Percentiles rank a stretch among this genome's conserved stretches.
Evolutionary conservation across 2,797 vertebrate species (phyloP).

Genomic region (Argyrosomus regius): DNA sequence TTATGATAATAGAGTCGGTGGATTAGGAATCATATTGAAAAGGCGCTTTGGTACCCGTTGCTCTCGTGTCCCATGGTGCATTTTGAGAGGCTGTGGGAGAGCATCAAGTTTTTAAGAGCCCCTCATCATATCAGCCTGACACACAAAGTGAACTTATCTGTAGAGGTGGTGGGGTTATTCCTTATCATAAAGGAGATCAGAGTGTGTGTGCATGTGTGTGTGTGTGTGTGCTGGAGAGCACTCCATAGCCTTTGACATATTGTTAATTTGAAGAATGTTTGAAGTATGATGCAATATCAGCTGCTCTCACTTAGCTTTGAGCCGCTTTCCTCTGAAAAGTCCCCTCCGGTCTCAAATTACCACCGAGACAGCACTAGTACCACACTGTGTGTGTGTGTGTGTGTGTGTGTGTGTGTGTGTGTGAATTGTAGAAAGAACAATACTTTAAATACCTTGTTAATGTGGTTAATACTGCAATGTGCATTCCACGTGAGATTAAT

Average conservation of each 20-base stretch:
- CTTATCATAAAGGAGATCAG: slow-evolving; percentile 76
- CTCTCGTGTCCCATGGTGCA: slow-evolving; percentile 40
- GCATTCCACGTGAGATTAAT: slow-evolving; percentile 17
- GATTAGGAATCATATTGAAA: slow-evolving; percentile 53
- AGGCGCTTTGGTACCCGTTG: not conserved
- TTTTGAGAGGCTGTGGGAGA: slow-evolving; percentile 45
- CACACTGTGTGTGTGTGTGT: slow-evolving; percentile 52
- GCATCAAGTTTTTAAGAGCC: slow-evolving; percentile 14
- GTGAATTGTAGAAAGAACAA: slow-evolving; percentile 33
- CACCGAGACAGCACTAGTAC: slow-evolving; percentile 67
- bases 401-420: slow-evolving; percentile 27
- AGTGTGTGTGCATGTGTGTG: slow-evolving; percentile 38
- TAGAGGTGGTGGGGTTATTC: slow-evolving; percentile 69
- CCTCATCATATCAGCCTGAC: slow-evolving; percentile 31
- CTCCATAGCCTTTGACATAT: slow-evolving; percentile 88
- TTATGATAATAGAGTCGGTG: slow-evolving; percentile 71
- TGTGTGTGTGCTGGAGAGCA: slow-evolving; percentile 41
- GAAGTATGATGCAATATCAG: slow-evolving; percentile 93
- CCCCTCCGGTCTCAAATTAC: slow-evolving; percentile 90
- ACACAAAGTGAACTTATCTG: slow-evolving; percentile 47
- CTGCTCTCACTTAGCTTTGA: slow-evolving; percentile 91
- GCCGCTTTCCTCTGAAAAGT: slow-evolving; percentile 90
- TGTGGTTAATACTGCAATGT: slow-evolving; percentile 46
- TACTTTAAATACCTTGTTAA: slow-evolving; percentile 58
- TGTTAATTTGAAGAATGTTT: slow-evolving; percentile 94